These are phyloP conservation scores for Cephus cinctus DNA, from an alignment of 1,140 invertebrate genomes.

Conservation along the genomic window DNA sequence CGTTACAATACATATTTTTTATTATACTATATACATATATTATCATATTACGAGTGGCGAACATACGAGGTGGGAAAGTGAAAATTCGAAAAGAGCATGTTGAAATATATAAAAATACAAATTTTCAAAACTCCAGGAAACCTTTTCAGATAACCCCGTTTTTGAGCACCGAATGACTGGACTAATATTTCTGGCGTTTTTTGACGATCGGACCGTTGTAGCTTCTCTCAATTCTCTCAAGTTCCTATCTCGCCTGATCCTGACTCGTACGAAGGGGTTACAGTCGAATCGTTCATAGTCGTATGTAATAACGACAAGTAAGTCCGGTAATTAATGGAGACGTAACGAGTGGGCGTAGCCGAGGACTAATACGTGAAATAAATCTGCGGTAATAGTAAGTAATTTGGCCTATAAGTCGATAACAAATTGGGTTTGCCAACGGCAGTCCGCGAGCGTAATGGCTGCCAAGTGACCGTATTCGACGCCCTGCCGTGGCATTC, in stretches of 20 bases:
- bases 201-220: too few species aligned
- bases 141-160: background rate
- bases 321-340: slow-evolving; percentile 50
- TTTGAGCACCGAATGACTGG: background rate
- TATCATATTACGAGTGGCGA: too few species aligned
- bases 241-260: too few species aligned
- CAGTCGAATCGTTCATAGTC: background rate
- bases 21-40: too few species aligned
- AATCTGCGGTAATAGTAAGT: slow-evolving; percentile 58
- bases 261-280: too few species aligned
- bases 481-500: slow-evolving; percentile 28
- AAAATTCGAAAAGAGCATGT: too few species aligned
- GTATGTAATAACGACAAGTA: background rate
- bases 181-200: too few species aligned
- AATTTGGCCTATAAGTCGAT: slow-evolving; percentile 56
- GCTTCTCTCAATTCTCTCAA: too few species aligned
- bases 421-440: slow-evolving; percentile 56
- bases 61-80: too few species aligned
- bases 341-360: slow-evolving; percentile 44
- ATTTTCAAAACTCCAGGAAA: background rate
- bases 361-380: slow-evolving; percentile 54
- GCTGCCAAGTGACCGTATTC: slow-evolving; percentile 52
- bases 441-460: slow-evolving; percentile 44
- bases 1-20: too few species aligned
- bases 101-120: background rate